Evolutionary conservation across 92 coral and sea anemone species (phyloP).

Genomic region (Palythoa heliodiscus): DNA sequence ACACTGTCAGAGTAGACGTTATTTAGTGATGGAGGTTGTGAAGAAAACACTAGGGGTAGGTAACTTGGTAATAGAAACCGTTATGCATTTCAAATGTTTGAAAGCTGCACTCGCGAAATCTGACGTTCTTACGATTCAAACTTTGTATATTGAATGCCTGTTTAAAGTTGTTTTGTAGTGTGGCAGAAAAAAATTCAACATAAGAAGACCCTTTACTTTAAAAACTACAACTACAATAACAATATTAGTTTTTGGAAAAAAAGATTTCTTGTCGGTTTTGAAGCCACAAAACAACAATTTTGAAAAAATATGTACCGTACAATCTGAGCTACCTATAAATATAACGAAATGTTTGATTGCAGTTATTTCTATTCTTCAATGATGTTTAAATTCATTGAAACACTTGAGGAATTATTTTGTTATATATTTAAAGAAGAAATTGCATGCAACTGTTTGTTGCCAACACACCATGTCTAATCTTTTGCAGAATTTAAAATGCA

Average conservation of each 20-base stretch:
- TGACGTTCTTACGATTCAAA: constrained; percentile 6
- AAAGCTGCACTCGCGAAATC: background rate
- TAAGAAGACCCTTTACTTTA: too few relatives aligned
- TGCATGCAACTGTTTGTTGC: background rate
- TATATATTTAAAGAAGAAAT: background rate
- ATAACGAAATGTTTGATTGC: too few relatives aligned
- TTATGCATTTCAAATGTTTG: background rate
- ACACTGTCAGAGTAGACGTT: background rate
- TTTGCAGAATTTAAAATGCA: constrained; percentile 14
- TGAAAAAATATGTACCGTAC: too few relatives aligned
- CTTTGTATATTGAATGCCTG: background rate
- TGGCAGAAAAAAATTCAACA: background rate
- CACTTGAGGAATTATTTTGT: background rate
- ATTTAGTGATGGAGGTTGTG: background rate
- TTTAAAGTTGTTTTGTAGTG: background rate
- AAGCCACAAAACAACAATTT: too few relatives aligned
- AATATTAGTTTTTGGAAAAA: too few relatives aligned
- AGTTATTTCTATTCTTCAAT: too few relatives aligned
- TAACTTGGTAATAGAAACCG: background rate
- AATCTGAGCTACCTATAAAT: too few relatives aligned
- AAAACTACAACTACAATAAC: too few relatives aligned
- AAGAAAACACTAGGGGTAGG: background rate
- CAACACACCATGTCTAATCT: background rate
- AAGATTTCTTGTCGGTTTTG: too few relatives aligned
- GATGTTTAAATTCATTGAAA: too few relatives aligned